Evolutionary conservation across 2,113 vertebrate genomes (phyloP), one percentile per base, ranked within the genome.

Genomic region (Sitta europaea): DNA sequence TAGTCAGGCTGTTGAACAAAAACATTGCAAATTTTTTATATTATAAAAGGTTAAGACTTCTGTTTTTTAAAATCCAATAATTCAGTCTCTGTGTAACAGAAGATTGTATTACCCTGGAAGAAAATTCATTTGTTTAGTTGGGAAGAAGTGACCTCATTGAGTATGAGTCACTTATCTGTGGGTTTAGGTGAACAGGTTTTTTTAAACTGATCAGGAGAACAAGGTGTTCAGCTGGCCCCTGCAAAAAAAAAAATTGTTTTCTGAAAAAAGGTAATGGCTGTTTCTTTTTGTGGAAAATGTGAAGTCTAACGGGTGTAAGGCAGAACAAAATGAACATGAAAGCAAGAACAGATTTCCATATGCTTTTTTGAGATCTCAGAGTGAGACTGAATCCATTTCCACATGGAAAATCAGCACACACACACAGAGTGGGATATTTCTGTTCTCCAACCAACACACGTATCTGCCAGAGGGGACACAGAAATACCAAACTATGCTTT

Each of bases 91-190:
- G 3, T 72, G 75, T 72, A 96, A 71, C 45, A 94, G 83, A 95
- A 91, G 45, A 96, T 67, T 92, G 25, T 57, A 93, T 94, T 96
- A 86, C 17, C 33, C 42, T 70, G 40, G 86, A 77, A 97, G 80
- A 77, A 93, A 95, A 90, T 86, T 68, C 5, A 88, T 97, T 93
- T 97, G n/a, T 96, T 97, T 97, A 84, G 86, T 63, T 85, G 86
- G 61, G 91, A 94, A 92, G 88, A 86, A 74, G 93, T 90, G 80
- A 95, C 91, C 57, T 87, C 24, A 40, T 48, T 95, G 66, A 80
- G 92, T 68, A 86, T 91, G 87, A 97, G 96, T 96, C 81, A 95
- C 63, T 97, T 96, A 93, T 90, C 68, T 95, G 36, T 81, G 88
- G 79, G 78, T 96, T 92, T 91, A 86, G 91, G 90, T 80, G 67